phyloP scores from a whole-genome alignment of 2,888 invertebrate genomes.

The Alitta virens region DNA sequence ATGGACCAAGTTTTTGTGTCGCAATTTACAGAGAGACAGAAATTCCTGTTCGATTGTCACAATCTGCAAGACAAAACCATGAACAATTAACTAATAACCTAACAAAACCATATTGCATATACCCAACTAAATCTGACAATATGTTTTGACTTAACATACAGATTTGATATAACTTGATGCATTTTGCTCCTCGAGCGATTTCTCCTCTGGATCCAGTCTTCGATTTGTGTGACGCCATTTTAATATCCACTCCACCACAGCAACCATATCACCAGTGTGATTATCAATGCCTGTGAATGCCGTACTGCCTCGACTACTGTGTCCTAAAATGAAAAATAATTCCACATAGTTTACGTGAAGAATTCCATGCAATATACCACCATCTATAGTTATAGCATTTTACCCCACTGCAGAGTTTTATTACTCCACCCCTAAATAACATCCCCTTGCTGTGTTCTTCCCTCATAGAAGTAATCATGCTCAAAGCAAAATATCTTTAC shows the following conservation, averaged over 20 bases:
- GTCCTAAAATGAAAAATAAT: conserved; percentile 15
- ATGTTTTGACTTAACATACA: conserved; percentile 27
- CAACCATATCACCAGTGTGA: conserved; percentile 63
- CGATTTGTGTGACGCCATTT: conserved; percentile 43
- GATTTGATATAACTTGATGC: conserved; percentile 48
- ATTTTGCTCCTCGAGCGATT: conserved; percentile 41
- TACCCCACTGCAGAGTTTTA: no score
- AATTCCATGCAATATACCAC: no score
- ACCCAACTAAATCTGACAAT: background rate
- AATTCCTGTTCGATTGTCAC: conserved; percentile 76
- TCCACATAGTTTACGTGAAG: no score
- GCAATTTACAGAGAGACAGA: conserved; percentile 68
- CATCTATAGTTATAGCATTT: no score
- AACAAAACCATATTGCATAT: background rate
- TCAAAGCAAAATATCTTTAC: no score
- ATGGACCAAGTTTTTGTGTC: conserved; percentile 71
- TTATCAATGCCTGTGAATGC: conserved; percentile 76
- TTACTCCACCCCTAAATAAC: no score
- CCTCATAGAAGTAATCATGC: no score
- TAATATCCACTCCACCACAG: conserved; percentile 73
- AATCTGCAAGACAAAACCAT: conserved; percentile 59
- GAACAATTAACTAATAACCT: background rate
- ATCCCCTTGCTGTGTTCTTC: no score
- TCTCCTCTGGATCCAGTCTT: conserved; percentile 33
- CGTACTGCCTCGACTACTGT: conserved; percentile 63